These are phyloP conservation scores for Bombus sylvicola DNA, from an alignment of 1,140 invertebrate species.

Conservation along the genomic window DNA sequence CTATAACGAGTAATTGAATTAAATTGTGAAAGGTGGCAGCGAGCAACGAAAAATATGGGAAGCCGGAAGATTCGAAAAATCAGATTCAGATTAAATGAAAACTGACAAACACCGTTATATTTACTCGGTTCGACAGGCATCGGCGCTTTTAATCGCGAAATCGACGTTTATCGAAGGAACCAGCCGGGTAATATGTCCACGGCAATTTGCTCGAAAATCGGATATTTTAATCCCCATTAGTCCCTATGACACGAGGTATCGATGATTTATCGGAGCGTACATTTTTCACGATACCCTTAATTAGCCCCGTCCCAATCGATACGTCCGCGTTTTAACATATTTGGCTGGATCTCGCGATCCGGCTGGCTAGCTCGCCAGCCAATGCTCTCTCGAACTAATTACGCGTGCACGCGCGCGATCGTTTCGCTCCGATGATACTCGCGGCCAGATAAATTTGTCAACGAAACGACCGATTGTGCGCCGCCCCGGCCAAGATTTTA, in stretches of 20 bases:
- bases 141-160: slow-evolving; percentile 9
- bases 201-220: slow-evolving; percentile 25
- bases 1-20: neutral
- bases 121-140: neutral
- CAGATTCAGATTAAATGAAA: neutral
- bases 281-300: slow-evolving; percentile 29
- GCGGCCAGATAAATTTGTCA: slow-evolving; percentile 24
- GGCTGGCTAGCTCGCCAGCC: neutral
- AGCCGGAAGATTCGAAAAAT: neutral
- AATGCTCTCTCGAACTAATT: slow-evolving; percentile 17
- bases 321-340: slow-evolving; percentile 34
- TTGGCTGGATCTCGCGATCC: slow-evolving; percentile 1
- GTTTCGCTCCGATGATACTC: slow-evolving; percentile 20
- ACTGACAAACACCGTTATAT: neutral
- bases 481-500: slow-evolving; percentile 7
- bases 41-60: neutral
- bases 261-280: slow-evolving; percentile 26
- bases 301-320: slow-evolving; percentile 15
- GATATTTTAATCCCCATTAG: slow-evolving; percentile 38
- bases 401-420: slow-evolving; percentile 2
- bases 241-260: neutral
- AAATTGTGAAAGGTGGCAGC: neutral
- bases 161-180: slow-evolving; percentile 18
- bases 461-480: slow-evolving; percentile 15
- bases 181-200: neutral